Percentiles rank a stretch among this genome's conserved stretches.
phyloP scores from a whole-genome alignment of 37 sponge, comb jelly and placozoan species.

The Spongilla lacustris region DNA sequence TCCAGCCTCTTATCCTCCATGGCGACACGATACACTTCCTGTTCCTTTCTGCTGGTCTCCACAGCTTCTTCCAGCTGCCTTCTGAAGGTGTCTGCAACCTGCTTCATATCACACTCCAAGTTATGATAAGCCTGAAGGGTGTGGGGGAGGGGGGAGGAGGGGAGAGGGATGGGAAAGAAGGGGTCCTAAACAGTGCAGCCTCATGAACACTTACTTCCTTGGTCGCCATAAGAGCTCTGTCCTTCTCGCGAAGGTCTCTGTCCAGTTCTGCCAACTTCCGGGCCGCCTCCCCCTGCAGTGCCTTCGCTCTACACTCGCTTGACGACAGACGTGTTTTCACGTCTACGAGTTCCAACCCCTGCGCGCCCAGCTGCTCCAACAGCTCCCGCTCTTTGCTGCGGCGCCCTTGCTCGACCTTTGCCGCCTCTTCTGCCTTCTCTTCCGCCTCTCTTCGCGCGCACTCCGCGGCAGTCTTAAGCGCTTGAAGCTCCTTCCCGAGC shows the following conservation, averaged over 20 bases:
- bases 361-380: not conserved
- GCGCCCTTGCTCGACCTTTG: not conserved
- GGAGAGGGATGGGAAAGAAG: not conserved
- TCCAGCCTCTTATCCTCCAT: constrained; percentile 23
- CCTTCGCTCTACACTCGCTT: not conserved
- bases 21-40: constrained; percentile 3
- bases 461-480: constrained; percentile 55
- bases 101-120: not conserved
- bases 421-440: not conserved
- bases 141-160: not conserved
- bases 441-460: not conserved
- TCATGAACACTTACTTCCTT: constrained; percentile 24
- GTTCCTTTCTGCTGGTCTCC: not conserved
- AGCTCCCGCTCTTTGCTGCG: not conserved
- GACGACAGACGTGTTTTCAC: constrained; percentile 20
- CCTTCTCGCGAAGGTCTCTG: constrained; percentile 27
- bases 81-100: not conserved
- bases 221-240: not conserved
- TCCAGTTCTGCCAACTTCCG: constrained; percentile 21
- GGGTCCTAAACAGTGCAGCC: not conserved
- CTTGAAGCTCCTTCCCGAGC: constrained; percentile 45
- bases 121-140: not conserved
- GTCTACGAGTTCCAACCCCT: not conserved
- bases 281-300: constrained; percentile 4
- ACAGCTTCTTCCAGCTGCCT: not conserved